These are phyloP conservation scores for Terebella lapidaria DNA, from an alignment of 2,888 invertebrate species.

Conservation along the genomic window DNA sequence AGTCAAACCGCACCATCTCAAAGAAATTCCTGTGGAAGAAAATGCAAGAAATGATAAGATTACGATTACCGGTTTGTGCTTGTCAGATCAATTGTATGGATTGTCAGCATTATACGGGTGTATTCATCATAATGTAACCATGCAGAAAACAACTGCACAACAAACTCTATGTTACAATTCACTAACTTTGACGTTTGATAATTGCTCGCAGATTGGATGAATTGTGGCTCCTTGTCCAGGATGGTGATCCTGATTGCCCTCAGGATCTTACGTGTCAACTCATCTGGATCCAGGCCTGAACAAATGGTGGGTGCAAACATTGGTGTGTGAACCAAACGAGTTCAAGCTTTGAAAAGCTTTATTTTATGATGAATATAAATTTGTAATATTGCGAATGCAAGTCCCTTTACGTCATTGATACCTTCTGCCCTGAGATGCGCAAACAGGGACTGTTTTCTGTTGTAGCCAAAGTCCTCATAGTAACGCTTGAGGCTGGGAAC, in stretches of 20 bases:
- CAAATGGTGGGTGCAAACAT: no score
- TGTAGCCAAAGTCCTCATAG: conserved; percentile 60
- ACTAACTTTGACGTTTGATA: conserved; percentile 1
- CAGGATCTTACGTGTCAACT: conserved; percentile 76
- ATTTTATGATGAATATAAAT: no score
- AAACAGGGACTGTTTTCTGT: conserved; percentile 83
- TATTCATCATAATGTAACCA: background rate
- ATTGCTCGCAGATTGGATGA: conserved; percentile 58
- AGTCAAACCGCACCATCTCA: conserved; percentile 91
- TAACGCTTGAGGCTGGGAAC: conserved; percentile 52
- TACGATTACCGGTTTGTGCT: no score
- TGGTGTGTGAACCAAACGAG: no score
- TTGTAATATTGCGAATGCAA: no score
- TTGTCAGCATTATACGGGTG: no score
- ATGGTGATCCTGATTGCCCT: conserved; percentile 69
- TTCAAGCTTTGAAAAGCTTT: no score
- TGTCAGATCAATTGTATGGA: no score
- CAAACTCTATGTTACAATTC: background rate
- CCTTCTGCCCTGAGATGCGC: conserved; percentile 57
- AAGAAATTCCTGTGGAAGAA: conserved; percentile 64
- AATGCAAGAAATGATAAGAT: background rate
- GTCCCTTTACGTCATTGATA: no score
- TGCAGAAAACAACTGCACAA: background rate
- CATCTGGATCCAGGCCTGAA: conserved; percentile 65
- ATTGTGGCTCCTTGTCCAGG: conserved; percentile 65